A percentile compares a stretch with the other conserved stretches of the same genome.
Conservation (phyloP, 2,888 invertebrate genomes). For the Nomada lathburiana region DNA sequence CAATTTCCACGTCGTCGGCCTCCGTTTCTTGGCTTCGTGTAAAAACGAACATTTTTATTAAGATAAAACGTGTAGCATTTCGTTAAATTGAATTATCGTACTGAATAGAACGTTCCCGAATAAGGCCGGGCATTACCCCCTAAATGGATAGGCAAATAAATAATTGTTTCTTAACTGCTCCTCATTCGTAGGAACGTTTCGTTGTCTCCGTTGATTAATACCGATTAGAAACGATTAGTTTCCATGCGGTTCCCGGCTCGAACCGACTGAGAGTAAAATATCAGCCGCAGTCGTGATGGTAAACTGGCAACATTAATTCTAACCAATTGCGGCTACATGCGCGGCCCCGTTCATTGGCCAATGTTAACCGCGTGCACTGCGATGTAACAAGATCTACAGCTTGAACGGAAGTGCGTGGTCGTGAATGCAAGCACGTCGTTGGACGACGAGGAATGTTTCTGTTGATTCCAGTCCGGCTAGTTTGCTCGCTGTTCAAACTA, state of each 20-base stretch:
- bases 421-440: conserved; percentile 1
- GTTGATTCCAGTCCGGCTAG: neutral
- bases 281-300: conserved; percentile 55
- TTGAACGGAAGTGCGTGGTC: conserved; percentile 48
- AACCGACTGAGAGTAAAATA: conserved; percentile 46
- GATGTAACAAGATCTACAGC: conserved; percentile 40
- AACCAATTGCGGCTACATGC: conserved; percentile 66
- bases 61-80: too few relatives aligned
- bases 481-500: neutral
- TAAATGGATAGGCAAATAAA: conserved; percentile 7
- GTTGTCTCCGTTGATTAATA: conserved; percentile 39
- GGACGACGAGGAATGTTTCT: conserved; percentile 1
- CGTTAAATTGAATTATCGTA: too few relatives aligned
- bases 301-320: conserved; percentile 67
- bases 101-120: neutral
- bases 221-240: conserved; percentile 56
- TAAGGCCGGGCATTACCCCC: neutral
- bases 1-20: too few relatives aligned
- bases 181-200: conserved; percentile 8
- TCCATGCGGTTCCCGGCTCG: conserved; percentile 20
- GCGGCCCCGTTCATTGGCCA: conserved; percentile 34
- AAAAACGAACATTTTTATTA: too few relatives aligned
- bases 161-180: conserved; percentile 32
- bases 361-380: neutral
- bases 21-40: too few relatives aligned